These are phyloP conservation scores for Ctenicera cuprea DNA, from an alignment of 2,888 invertebrate species.

Conservation along the genomic window DNA sequence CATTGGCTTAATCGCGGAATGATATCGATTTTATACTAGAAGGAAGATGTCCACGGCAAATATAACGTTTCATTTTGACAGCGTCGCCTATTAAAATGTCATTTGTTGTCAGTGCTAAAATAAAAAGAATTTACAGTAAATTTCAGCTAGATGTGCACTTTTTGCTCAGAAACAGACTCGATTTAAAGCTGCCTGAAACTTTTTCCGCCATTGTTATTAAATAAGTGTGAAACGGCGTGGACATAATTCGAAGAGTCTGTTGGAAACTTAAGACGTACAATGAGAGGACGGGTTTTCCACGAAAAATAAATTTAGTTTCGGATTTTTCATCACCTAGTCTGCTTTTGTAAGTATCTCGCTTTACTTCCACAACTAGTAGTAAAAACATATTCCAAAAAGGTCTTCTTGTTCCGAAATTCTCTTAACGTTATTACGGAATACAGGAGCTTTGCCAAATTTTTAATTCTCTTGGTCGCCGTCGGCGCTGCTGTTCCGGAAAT, in stretches of 20 bases:
- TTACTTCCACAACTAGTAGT: not conserved
- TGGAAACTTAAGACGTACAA: constrained; percentile 58
- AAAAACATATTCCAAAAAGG: constrained; percentile 7
- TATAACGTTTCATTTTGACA: constrained; percentile 15
- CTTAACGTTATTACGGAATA: constrained; percentile 47
- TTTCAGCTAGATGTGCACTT: constrained; percentile 41
- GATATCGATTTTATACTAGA: constrained; percentile 54
- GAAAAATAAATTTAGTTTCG: constrained; percentile 34
- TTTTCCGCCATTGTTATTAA: constrained; percentile 68
- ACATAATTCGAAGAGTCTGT: constrained; percentile 66
- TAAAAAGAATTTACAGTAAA: constrained; percentile 19
- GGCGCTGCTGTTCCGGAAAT: constrained; percentile 56
- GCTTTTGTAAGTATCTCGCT: constrained; percentile 25
- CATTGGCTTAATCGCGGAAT: constrained; percentile 53
- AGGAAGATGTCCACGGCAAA: constrained; percentile 23
- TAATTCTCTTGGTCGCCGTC: constrained; percentile 56
- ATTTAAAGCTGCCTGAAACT: constrained; percentile 61
- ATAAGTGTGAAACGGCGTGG: constrained; percentile 69
- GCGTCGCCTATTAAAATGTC: constrained; percentile 39
- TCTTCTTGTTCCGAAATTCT: constrained; percentile 4
- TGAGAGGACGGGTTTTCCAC: constrained; percentile 41
- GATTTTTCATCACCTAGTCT: constrained; percentile 40
- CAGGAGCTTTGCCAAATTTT: constrained; percentile 55
- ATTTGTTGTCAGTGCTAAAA: constrained; percentile 25
- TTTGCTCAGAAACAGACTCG: constrained; percentile 42